phyloP scores from a whole-genome alignment of 2,113 vertebrate species.

The Halcyon senegalensis region DNA sequence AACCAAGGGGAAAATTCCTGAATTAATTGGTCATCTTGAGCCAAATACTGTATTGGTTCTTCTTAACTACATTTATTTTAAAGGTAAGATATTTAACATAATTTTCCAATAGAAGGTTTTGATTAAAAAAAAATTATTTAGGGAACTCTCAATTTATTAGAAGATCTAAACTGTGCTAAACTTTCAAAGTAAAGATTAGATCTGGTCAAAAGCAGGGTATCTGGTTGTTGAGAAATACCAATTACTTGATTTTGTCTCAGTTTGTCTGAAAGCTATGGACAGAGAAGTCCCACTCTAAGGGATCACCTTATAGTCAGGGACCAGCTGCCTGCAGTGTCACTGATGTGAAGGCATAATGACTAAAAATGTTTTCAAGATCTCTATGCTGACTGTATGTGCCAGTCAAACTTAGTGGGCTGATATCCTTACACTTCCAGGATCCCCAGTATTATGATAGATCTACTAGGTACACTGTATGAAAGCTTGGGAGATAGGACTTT shows the following conservation, averaged over 20 bases:
- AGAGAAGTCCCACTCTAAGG: not conserved
- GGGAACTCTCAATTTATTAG: not conserved
- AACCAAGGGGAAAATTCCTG: slow-evolving; percentile 81
- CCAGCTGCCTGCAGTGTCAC: rapidly evolving
- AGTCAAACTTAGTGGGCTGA: not conserved
- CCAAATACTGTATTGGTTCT: slow-evolving; percentile 80
- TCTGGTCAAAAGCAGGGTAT: not conserved
- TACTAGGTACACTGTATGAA: not conserved
- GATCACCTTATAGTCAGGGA: not conserved
- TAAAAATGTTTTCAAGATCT: not conserved
- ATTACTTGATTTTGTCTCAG: not conserved
- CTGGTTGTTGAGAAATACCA: not conserved
- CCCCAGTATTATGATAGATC: not conserved
- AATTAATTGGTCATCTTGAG: slow-evolving; percentile 76
- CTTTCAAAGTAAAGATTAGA: not conserved
- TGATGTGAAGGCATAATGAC: not conserved
- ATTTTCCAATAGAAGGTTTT: not conserved
- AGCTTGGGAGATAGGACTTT: not conserved
- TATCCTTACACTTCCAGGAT: not conserved
- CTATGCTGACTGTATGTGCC: not conserved
- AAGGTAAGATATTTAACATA: slow-evolving; percentile 69
- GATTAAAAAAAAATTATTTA: not conserved
- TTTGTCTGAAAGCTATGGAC: not conserved
- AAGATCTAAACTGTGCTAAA: not conserved
- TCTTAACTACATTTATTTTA: slow-evolving; percentile 85